Evolutionary conservation across 1,140 invertebrate species (phyloP), one percentile per base, ranked within the genome.

Genomic region (Carcinoscorpius rotundicauda): DNA sequence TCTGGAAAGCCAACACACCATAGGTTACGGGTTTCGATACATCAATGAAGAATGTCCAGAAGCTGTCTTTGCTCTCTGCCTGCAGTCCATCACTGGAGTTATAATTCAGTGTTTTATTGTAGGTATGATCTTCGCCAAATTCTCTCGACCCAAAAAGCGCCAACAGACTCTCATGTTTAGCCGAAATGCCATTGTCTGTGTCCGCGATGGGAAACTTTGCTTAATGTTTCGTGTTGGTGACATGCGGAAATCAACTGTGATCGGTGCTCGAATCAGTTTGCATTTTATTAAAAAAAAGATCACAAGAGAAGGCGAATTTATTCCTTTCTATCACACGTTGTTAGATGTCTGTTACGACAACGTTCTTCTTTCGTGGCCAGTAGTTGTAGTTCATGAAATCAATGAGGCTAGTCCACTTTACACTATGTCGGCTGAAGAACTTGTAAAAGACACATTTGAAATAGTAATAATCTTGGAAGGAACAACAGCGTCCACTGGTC

Each of bases 141-240:
- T 99, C 82, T 94, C 93, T 4, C 79, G 96, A 11, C 96, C 97
- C 0, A 98, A 98, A 75, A 94, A 95, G 75, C 81, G 93, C 63
- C 88, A 90, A 10, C 90, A 94, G 76, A 99, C 97, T 0, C 78
- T 99, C 3, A 82, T 99, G 68, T 99, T 98, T 79, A 97, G 93
- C 68, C 81, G 87, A 66, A 86, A 90, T 74, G 91, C 92, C 4
- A 88, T 92, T n/a, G 88, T 96, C 70, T 93, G 89, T 73, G 84
- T 89, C 73, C 79, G 92, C 61, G 88, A 91, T 74, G 91, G 92
- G 3, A 83, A 89, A 66, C 78, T 98, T 4, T 92, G 91, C 72
- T 79, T 99, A 9, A 90, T 98, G 86, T 97, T 98, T 77, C 82
- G 97, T 5, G 93, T 99, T 3, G 97, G 96, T 4, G 96, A 99